A percentile compares a stretch with the other conserved stretches of the same genome.
Evolutionary conservation across 30 jellyfish, hydroid and myxozoan species (phyloP).

Genomic region (Turritopsis rubra): DNA sequence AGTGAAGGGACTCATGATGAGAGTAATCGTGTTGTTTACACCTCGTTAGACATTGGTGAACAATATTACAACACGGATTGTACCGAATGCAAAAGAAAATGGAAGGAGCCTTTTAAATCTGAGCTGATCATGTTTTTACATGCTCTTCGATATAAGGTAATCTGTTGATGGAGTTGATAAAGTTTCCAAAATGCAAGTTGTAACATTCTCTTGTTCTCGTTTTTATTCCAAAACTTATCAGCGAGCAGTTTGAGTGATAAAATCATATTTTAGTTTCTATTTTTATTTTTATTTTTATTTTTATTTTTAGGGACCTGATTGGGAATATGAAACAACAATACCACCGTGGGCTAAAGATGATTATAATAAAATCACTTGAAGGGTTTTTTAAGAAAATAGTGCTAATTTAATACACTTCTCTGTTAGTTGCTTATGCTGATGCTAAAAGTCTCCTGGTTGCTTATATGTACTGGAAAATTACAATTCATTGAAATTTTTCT

Average conservation of each 20-base stretch:
- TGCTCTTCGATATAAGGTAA: constrained; percentile 63
- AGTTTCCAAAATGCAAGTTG: not conserved
- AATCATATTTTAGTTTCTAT: too few relatives aligned
- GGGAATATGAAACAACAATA: constrained; percentile 55
- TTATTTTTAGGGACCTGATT: constrained; percentile 53
- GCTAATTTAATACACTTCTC: too few relatives aligned
- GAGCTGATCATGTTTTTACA: constrained; percentile 86
- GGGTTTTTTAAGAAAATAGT: not conserved
- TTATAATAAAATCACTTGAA: constrained; percentile 20
- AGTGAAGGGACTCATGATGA: not conserved
- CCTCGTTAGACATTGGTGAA: constrained; percentile 29
- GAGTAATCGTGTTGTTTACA: not conserved
- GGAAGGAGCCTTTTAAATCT: constrained; percentile 57
- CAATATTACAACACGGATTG: constrained; percentile 59
- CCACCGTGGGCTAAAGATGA: constrained; percentile 76
- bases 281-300: too few relatives aligned
- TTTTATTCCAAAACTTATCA: too few relatives aligned
- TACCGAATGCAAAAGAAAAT: constrained; percentile 62
- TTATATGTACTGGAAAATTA: not conserved
- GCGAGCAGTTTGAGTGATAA: too few relatives aligned
- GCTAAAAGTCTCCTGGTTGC: not conserved
- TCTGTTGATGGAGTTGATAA: not conserved
- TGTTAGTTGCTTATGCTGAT: not conserved
- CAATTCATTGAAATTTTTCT: too few relatives aligned
- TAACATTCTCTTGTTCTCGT: not conserved